Evolutionary conservation across 2,113 vertebrate genomes (phyloP), one percentile per base, ranked within the genome.

Genomic region (Peromyscus californicus): DNA sequence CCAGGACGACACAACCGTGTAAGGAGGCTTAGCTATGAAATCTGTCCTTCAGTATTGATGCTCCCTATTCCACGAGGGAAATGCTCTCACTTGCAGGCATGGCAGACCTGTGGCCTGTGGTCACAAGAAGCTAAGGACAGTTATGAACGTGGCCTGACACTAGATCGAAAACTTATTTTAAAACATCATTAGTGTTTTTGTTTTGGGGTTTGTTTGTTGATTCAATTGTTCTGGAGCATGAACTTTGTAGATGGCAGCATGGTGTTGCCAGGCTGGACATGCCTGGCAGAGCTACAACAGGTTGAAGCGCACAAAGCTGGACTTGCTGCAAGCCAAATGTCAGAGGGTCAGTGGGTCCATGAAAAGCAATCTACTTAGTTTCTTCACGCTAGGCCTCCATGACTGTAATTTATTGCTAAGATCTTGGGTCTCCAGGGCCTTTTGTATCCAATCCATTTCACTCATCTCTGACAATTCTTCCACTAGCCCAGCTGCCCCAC

Each of bases 241-340:
- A 51, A 70, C 42, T 36, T 22, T 87, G 65, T 7, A 69, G 84
- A 22, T 33, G 24, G 24, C 39, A 36, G 63, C 36, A 36, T 36
- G 42, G 31, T 51, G 26, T 42, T 17, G 19, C 45, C 5, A 69
- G 63, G 63, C 31, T 36, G 17, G 29, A 12, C 16, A 0, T 33
- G 16, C 9, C 61, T 48, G 45, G 63, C 31, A 65, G 67, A 86
- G 48, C 26, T 63, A n/a, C 10, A 19, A n/a, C 36, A 59, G 69
- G 26, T 16, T 78, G 39, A 61, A 12, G 8, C 22, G 48, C 24
- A 75, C 4, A 72, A 94, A 87, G 51, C 24, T 45, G 42, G 61
- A 57, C 10, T 87, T 79, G 95, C 89, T 75, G 3, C 51, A 78
- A 82, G 54, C 94, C 74, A 93, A 89, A 76, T 10, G 33, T 70